Evolutionary conservation across 2,113 vertebrate species (phyloP), one percentile per base, ranked within the genome.

Genomic region (Rafetus swinhoei): DNA sequence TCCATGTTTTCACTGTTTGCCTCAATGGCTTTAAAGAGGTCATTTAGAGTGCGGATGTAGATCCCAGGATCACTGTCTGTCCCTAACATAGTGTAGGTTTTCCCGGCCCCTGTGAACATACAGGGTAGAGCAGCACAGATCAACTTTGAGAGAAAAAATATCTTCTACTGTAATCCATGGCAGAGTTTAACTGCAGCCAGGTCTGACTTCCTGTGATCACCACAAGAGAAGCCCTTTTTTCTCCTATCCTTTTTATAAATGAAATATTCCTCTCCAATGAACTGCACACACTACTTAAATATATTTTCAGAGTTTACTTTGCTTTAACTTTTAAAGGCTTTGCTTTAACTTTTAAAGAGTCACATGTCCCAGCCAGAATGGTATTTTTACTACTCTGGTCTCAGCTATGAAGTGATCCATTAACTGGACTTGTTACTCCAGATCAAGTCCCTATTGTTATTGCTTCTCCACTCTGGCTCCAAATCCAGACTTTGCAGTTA

Each of bases 71-170:
- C 97, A 0, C 94, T 50, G 39, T 98, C 97, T 3, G 45, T 84
- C 22, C 98, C 97, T 32, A 98, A 95, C 98, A 98, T 98, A 0
- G 96, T 98, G 83, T 97, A 96, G 2, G 95, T 98, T 95, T 98
- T 98, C 76, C 97, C 98, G 4, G 96, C 85, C 3, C 98, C 97
- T 98, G 90, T 5, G 62, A 1, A 59, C 57, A 62, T 3, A 74
- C 6, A 84, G 81, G 60, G 3, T 9, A 18, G 1, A 74, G 56
- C 39, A 57, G 9, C 12, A 79, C 87, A 92, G 25, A 74, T 32
- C 19, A 79, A 15, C 7, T 60, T 16, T 56, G 19, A 60, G 22
- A 45, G 39, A 14, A 84, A 74, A 86, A 83, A 39, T 2, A 2
- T 25, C 25, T 72, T 86, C 84, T 77, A 54, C n/a, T 32, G 12